A percentile compares a stretch with the other conserved stretches of the same genome.
phyloP scores from a whole-genome alignment of 2,797 vertebrate species.

The Enteromius viviparus region DNA sequence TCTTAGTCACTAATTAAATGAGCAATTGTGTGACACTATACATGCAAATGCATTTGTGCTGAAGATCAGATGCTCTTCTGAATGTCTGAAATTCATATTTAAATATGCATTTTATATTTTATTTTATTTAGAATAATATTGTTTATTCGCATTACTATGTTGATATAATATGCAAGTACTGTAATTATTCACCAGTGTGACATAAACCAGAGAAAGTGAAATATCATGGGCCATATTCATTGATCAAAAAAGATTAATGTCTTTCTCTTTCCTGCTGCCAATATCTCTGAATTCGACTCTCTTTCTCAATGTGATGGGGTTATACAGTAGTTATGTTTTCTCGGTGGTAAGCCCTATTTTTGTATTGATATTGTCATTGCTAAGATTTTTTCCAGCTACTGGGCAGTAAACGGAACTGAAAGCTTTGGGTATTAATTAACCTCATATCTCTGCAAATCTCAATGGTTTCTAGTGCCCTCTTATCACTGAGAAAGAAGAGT shows the following conservation, averaged over 20 bases:
- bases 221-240: neutral
- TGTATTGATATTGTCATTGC: neutral
- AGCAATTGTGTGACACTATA: neutral
- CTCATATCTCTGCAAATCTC: conserved; percentile 68
- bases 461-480: conserved; percentile 55
- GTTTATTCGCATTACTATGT: neutral
- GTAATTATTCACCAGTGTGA: neutral
- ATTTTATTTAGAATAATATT: neutral
- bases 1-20: neutral
- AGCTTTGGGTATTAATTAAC: conserved; percentile 75
- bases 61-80: conserved; percentile 1
- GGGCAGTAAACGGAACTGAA: conserved; percentile 74
- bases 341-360: neutral
- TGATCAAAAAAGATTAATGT: too few species aligned
- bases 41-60: neutral
- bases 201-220: neutral
- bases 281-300: conserved; percentile 55
- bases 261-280: neutral
- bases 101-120: neutral
- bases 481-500: conserved; percentile 61
- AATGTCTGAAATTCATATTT: neutral
- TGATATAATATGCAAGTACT: neutral
- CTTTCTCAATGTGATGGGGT: conserved; percentile 74
- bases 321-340: neutral
- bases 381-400: neutral